Evolutionary conservation across 2,113 vertebrate species (phyloP), one percentile per base, ranked within the genome.

Genomic region (Diadophis punctatus): DNA sequence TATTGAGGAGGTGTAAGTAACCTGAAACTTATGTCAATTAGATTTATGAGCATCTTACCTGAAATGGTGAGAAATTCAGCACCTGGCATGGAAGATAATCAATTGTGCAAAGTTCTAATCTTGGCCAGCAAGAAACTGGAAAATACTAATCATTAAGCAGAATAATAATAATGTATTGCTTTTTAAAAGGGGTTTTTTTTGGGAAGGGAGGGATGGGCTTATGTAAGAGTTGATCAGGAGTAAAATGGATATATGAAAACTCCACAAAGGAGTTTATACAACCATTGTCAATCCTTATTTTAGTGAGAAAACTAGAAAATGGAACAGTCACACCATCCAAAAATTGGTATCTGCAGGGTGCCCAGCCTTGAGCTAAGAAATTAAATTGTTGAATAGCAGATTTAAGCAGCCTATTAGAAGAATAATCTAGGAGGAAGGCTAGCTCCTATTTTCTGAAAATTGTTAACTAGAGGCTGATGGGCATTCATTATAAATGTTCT

Each of bases 61-160:
- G 94, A 96, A 96, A 93, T 94, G 91, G 94, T 98, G 97, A 96
- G 98, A 98, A 97, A 94, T 63, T 90, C 90, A 91, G 93, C 98
- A 98, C 93, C 97, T 97, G 98, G 93, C 43, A 56, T 89, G 89
- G 95, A 90, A 97, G 97, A 97, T 97, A 97, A 97, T 96, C 68
- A 88, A 93, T 96, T 96, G 96, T 96, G 95, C 93, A 94, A 94
- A 93, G 95, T 51, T 63, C 88, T 96, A n/a, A 80, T 96, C 95
- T 88, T 60, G 92, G 93, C 46, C 94, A 95, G 94, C 96, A 96
- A 97, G 97, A 98, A 96, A 97, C 95, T 92, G 95, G 95, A 96
- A 95, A 95, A 92, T 93, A 96, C 96, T 96, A 60, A 97, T 97
- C 96, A 97, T 98, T 97, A 97, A 98, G 97, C 97, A 97, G 96